Percentiles rank a stretch among this genome's conserved stretches.
phyloP scores from a whole-genome alignment of 2,113 vertebrate species.

The Balaeniceps rex region DNA sequence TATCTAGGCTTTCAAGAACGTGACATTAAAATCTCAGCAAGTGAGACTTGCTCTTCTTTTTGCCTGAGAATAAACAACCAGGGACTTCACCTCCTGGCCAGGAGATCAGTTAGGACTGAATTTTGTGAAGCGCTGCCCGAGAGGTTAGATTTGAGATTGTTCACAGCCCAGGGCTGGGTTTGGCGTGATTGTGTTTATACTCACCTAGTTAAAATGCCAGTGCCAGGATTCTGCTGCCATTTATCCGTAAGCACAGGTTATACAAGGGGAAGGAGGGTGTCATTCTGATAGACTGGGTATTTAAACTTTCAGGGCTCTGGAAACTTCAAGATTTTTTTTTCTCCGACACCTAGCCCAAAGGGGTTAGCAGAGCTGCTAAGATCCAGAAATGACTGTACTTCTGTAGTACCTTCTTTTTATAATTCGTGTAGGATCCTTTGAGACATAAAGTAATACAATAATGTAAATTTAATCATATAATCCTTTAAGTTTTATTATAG shows the following conservation, averaged over 20 bases:
- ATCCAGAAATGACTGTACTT: not conserved
- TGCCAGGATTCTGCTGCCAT: not conserved
- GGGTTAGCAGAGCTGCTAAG: not conserved
- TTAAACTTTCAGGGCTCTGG: not conserved
- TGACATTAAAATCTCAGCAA: not conserved
- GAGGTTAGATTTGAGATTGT: not conserved
- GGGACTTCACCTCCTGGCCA: not conserved
- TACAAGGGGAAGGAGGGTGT: not conserved
- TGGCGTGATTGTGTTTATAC: not conserved
- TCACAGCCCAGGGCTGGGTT: not conserved
- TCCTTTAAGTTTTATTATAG: not conserved
- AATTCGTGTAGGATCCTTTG: not conserved
- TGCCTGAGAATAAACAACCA: not conserved
- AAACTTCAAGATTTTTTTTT: not conserved
- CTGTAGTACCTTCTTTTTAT: not conserved
- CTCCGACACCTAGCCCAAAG: not conserved
- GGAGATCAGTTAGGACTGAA: not conserved
- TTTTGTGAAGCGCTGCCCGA: not conserved
- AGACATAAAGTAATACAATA: not conserved
- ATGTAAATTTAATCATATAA: not conserved
- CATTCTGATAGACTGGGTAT: not conserved
- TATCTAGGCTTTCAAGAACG: not conserved
- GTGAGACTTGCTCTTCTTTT: not conserved
- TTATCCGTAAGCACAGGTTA: not conserved
- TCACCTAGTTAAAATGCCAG: not conserved